These are phyloP conservation scores for Phenganax subtilis DNA, from an alignment of 92 coral and sea anemone species.

Conservation along the genomic window DNA sequence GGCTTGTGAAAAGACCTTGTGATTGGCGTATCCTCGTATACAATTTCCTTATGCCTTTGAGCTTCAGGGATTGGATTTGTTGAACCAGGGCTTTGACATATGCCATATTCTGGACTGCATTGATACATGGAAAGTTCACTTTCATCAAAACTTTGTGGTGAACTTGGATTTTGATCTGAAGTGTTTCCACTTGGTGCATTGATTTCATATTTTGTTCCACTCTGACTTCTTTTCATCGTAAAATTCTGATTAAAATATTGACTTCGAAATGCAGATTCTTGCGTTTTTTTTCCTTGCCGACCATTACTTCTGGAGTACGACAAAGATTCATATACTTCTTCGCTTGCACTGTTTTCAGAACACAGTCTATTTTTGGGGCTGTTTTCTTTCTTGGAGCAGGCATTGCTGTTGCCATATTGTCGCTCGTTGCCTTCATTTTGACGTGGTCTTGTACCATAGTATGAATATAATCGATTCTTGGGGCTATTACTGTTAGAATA, in stretches of 20 bases:
- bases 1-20: constrained; percentile 7
- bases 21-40: not conserved
- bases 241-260: no score
- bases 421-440: no score
- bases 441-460: not conserved
- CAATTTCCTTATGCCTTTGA: not conserved
- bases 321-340: no score
- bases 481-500: not conserved
- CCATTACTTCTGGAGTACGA: no score
- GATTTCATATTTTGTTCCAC: not conserved
- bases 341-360: no score
- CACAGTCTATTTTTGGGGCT: no score
- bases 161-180: not conserved
- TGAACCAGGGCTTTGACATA: not conserved
- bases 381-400: not conserved
- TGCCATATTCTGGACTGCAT: constrained; percentile 10
- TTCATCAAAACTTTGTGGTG: not conserved
- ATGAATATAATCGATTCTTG: not conserved
- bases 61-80: not conserved
- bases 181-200: not conserved
- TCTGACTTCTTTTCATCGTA: no score
- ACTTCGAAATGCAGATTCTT: no score
- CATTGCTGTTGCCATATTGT: not conserved
- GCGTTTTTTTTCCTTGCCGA: no score
- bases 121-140: not conserved